phyloP scores from a whole-genome alignment of 2,888 invertebrate genomes.

The Tubulanus polymorphus region DNA sequence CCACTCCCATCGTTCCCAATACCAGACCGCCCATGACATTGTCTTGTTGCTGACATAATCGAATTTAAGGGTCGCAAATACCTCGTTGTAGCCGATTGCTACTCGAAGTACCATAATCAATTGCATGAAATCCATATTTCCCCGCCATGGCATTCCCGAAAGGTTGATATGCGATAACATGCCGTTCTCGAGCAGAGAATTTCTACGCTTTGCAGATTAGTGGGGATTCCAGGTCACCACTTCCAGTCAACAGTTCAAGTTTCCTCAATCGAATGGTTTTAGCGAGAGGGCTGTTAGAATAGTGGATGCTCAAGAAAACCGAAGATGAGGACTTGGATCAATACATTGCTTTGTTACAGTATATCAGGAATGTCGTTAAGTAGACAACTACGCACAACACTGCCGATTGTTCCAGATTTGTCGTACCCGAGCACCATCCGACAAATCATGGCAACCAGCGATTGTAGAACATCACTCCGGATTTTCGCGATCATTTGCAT shows the following conservation, averaged over 20 bases:
- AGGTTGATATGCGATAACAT: conserved; percentile 20
- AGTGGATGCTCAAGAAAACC: conserved; percentile 18
- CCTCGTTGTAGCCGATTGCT: conserved; percentile 23
- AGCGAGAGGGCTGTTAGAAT: conserved; percentile 15
- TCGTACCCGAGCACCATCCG: not conserved
- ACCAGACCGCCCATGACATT: conserved; percentile 16
- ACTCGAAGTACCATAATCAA: conserved; percentile 21
- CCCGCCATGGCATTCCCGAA: conserved; percentile 20
- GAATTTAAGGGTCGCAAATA: conserved; percentile 13
- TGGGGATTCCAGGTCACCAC: conserved; percentile 12
- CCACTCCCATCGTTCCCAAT: too few relatives aligned
- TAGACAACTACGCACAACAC: not conserved
- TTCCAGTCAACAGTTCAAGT: conserved; percentile 12
- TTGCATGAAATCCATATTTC: conserved; percentile 17
- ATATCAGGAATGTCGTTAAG: conserved; percentile 19
- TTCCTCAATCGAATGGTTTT: conserved; percentile 18
- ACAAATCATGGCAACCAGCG: not conserved
- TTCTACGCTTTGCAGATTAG: conserved; percentile 14
- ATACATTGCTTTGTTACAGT: conserved; percentile 18
- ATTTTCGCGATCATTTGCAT: not conserved
- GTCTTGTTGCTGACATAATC: conserved; percentile 19
- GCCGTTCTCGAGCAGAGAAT: conserved; percentile 16
- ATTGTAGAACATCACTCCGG: not conserved
- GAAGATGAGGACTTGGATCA: conserved; percentile 13
- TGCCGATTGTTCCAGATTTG: not conserved